A percentile compares a stretch with the other conserved stretches of the same genome.
Conservation (phyloP, 2,113 vertebrate species). For the Chamaetylas fuelleborni region DNA sequence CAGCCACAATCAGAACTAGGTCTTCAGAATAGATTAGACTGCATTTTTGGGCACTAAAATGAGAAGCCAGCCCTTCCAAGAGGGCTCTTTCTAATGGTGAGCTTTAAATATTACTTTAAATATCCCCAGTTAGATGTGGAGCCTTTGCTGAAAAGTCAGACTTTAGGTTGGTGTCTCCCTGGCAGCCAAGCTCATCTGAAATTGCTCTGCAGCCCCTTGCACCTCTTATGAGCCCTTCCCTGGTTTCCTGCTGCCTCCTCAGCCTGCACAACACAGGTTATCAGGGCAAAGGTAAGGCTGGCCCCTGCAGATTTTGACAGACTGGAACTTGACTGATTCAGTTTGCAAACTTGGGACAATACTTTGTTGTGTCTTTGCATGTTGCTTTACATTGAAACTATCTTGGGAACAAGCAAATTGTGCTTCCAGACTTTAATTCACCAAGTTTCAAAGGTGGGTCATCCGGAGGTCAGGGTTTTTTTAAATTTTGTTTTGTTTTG, state of each 20-base stretch:
- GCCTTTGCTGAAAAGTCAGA: not conserved
- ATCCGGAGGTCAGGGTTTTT: not conserved
- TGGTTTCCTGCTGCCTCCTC: not conserved
- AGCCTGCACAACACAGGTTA: not conserved
- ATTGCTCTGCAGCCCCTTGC: not conserved
- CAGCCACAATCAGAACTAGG: not conserved
- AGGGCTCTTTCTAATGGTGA: not conserved
- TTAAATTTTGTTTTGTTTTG: not conserved
- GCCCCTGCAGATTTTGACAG: not conserved
- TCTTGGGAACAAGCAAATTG: not conserved
- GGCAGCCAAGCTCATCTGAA: not conserved
- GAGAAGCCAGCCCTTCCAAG: not conserved
- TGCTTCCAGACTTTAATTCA: not conserved
- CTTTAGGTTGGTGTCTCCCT: not conserved
- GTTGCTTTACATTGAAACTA: not conserved
- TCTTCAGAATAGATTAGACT: not conserved
- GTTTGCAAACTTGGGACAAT: not conserved
- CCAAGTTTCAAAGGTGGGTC: not conserved
- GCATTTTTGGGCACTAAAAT: not conserved
- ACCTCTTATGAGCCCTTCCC: not conserved
- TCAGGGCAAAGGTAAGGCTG: not conserved
- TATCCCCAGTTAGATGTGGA: not conserved
- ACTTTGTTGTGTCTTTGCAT: not conserved
- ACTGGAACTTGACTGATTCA: not conserved
- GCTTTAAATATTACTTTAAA: not conserved